A percentile compares a stretch with the other conserved stretches of the same genome.
These are phyloP conservation scores for Dioctria rufipes DNA, from an alignment of 2,888 invertebrate species.

Conservation along the genomic window DNA sequence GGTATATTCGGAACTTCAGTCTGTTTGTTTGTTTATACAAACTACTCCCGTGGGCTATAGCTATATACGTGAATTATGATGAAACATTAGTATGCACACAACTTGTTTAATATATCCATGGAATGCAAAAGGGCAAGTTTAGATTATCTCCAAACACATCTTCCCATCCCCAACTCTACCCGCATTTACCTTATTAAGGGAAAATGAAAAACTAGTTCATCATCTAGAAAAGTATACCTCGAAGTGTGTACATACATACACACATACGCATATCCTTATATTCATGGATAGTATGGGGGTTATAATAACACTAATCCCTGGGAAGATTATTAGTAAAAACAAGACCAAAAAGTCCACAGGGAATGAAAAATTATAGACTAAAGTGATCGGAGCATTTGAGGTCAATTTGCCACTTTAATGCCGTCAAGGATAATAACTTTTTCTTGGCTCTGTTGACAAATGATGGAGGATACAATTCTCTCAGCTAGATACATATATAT, in stretches of 20 bases:
- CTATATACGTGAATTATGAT: not conserved
- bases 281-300: too few species aligned
- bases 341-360: not conserved
- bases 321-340: too few species aligned
- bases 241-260: too few species aligned
- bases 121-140: not conserved
- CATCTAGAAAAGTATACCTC: too few species aligned
- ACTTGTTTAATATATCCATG: not conserved
- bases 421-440: conserved; percentile 20
- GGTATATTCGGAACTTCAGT: not conserved
- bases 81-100: not conserved
- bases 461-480: conserved; percentile 29
- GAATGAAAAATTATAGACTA: conserved; percentile 22
- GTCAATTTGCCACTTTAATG: conserved; percentile 45
- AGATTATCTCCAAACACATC: not conserved
- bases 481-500: not conserved
- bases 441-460: conserved; percentile 17
- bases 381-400: conserved; percentile 1
- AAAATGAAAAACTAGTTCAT: too few species aligned
- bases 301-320: too few species aligned
- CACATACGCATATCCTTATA: too few species aligned
- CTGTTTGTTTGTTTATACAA: conserved; percentile 25
- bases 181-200: too few species aligned
- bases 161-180: too few species aligned
- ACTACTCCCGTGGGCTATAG: conserved; percentile 7